Percentiles rank a stretch among this genome's conserved stretches.
phyloP scores from a whole-genome alignment of 2,888 invertebrate genomes.

The Timandra comae region DNA sequence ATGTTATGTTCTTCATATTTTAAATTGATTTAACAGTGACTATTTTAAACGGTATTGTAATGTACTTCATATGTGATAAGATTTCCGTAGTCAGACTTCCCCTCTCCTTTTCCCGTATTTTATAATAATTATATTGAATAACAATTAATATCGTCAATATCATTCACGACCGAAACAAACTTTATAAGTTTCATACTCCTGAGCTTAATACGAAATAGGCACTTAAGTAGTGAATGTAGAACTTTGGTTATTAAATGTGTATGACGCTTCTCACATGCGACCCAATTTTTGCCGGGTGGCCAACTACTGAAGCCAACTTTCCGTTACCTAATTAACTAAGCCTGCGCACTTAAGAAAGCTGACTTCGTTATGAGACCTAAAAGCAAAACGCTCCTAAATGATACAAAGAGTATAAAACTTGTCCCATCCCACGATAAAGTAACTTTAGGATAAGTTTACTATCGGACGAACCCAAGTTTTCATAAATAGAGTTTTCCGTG shows the following conservation, averaged over 20 bases:
- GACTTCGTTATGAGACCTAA: conserved; percentile 33
- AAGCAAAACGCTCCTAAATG: conserved; percentile 35
- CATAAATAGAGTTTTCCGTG: conserved; percentile 50
- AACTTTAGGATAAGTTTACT: conserved; percentile 6
- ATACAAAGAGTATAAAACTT: conserved; percentile 33
- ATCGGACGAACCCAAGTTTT: conserved; percentile 28
- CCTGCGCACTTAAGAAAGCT: conserved; percentile 21
- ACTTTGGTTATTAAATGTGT: background rate
- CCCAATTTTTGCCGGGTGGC: conserved; percentile 25
- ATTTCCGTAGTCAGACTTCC: no score
- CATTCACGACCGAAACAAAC: no score
- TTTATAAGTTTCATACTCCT: no score
- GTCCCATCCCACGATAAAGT: conserved; percentile 28
- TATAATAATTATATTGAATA: no score
- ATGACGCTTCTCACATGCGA: conserved; percentile 3
- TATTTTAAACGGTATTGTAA: no score
- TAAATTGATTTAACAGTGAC: no score
- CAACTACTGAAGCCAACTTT: conserved; percentile 12
- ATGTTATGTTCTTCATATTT: no score
- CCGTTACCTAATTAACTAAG: conserved; percentile 23
- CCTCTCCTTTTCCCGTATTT: no score
- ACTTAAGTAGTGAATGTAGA: no score
- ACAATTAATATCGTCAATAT: no score
- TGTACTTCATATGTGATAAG: no score
- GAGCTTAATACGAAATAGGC: no score